Base-by-base conservation (phyloP, 2,797 vertebrate genomes). In the Myripristis jacobus region DNA sequence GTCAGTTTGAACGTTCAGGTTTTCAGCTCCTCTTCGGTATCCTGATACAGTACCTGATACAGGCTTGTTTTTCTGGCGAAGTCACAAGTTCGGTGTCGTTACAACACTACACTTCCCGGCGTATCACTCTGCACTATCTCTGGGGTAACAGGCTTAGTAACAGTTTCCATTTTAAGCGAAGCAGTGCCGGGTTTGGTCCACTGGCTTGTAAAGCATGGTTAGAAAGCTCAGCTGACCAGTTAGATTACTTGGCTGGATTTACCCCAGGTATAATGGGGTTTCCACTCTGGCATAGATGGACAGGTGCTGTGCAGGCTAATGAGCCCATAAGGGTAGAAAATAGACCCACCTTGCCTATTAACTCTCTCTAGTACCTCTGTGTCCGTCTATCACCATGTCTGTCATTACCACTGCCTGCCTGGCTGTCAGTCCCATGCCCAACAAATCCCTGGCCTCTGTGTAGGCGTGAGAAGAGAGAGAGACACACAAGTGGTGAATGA, bases 291-390 rank as follows among this genome's bases (percentile, higher is more conserved):
- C 63, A 44, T 22, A 5, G 8, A 55, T 63, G 18, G 62, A 79
- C 2, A 13, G 48, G 50, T n/a, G 36, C 48, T 52, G 43, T n/a
- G 0, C 19, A 41, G 31, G 24, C 31, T 70, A 70, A 77, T 41
- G 56, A 73, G 70, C 36, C 61, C n/a, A 8, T 41, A 19, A 65
- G 64, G 64, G 68, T 55, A 54, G 50, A 60, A 52, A 59, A 56
- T n/a, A 16, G 64, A 47, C 27, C 27, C 46, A 15, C 38, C 44
- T 38, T 16, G 25, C 13, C 36, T 50, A 50, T 53, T 75, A 61
- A 38, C 36, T 38, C 53, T 52, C 50, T 52, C 50, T 27, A 25
- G 48, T 34, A 31, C 4, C 31, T 18, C 31, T 19, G 9, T 48
- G 66, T 36, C 18, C 27, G 61, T 72, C 58, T 7, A 58, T 64